Conservation (phyloP, 2,888 invertebrate species). For the Eilema depressum region DNA sequence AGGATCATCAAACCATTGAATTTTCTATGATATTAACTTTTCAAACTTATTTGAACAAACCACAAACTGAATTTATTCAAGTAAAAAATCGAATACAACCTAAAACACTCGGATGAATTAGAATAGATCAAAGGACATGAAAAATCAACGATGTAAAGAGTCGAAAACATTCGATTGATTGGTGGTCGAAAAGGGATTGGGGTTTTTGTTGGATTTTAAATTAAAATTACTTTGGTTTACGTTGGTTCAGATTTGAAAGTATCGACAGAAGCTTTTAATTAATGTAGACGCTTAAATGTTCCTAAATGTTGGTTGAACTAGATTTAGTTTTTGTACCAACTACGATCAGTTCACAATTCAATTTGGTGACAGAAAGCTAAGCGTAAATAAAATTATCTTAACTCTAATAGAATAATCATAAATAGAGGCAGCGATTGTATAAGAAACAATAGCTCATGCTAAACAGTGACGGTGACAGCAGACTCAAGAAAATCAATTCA, state of each 20-base stretch:
- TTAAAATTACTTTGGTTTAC: constrained; percentile 71
- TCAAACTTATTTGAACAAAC: constrained; percentile 7
- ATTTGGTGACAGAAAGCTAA: neutral
- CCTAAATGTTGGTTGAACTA: constrained; percentile 16
- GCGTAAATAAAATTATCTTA: no score
- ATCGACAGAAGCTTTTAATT: constrained; percentile 53
- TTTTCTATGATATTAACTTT: neutral
- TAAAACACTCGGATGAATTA: constrained; percentile 62
- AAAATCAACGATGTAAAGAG: constrained; percentile 75
- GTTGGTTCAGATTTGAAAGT: constrained; percentile 47
- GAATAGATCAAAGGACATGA: constrained; percentile 73
- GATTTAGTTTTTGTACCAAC: neutral
- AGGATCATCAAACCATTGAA: neutral
- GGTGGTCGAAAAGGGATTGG: constrained; percentile 71
- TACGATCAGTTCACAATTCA: no score
- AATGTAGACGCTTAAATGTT: constrained; percentile 32
- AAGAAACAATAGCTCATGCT: no score
- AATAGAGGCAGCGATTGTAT: no score
- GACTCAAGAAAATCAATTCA: neutral
- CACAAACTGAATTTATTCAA: constrained; percentile 6
- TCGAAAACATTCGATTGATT: constrained; percentile 75
- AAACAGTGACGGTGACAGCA: neutral
- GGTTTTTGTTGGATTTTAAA: constrained; percentile 79
- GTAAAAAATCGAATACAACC: constrained; percentile 22
- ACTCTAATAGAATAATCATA: no score